Evolutionary conservation across 2,113 vertebrate species (phyloP).

Genomic region (Pseudois nayaur): DNA sequence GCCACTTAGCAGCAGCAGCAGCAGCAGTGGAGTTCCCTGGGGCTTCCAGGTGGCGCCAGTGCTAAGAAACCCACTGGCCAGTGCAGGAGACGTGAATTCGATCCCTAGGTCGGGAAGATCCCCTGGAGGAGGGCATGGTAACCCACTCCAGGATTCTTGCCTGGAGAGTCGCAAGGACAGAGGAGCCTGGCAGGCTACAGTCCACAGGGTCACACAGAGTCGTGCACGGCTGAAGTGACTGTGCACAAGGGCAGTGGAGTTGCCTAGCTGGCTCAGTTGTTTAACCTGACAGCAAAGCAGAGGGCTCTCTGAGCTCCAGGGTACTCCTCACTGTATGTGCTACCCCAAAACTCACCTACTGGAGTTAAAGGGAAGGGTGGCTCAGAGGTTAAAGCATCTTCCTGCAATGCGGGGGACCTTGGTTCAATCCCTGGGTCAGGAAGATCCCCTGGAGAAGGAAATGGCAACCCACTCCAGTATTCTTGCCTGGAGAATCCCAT

Average conservation of each 20-base stretch:
- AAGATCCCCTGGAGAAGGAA: too few species aligned
- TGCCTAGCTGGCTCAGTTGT: background rate
- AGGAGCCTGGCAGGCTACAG: background rate
- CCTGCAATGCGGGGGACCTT: too few species aligned
- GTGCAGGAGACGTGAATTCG: background rate
- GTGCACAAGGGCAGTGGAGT: fast-evolving
- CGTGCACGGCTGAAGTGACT: fast-evolving
- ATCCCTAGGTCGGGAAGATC: background rate
- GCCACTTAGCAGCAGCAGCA: background rate
- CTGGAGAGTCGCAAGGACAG: background rate
- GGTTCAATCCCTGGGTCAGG: too few species aligned
- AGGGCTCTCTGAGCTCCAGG: background rate
- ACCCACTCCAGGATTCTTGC: background rate
- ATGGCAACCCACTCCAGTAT: too few species aligned
- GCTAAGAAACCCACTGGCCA: background rate
- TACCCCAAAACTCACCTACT: background rate
- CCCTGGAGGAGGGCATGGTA: background rate
- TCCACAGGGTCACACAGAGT: background rate
- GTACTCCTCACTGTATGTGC: background rate
- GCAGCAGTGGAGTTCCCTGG: background rate
- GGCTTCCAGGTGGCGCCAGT: background rate
- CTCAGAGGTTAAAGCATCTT: too few species aligned
- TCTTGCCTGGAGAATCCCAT: too few species aligned
- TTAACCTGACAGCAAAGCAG: background rate
- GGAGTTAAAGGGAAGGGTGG: background rate